Base-by-base conservation (phyloP, 2,113 vertebrate genomes). In the Argyrosomus japonicus region DNA sequence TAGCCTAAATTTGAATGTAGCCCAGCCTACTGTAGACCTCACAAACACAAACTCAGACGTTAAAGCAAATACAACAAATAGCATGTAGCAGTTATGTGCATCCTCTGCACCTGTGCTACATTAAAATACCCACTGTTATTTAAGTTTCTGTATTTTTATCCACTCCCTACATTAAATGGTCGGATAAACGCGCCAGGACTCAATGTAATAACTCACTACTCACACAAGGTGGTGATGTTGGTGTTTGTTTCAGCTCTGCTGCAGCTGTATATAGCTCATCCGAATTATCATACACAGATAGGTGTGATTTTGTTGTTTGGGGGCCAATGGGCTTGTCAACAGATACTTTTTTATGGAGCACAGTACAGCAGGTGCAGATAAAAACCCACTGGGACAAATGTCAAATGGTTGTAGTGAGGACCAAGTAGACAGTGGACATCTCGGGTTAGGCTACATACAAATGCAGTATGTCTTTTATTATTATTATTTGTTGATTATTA, bases 201-300 rank as follows among this genome's bases (percentile, higher is more conserved):
- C 11, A 17, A 6, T 79, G 81, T 69, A 87, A 56, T 72, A 57
- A 51, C 61, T n/a, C 0, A n/a, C 0, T 51, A 5, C 17, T 18
- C 18, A 40, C 89, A 78, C 71, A 23, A 1, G 65, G 61, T 54
- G 87, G 85, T 29, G 78, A 47, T 87, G 40, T 88, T 84, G 45
- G 2, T n/a, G 79, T 36, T 19, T 36, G 21, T 60, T 68, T 63
- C 54, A 15, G 5, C 15, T 6, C 6, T 29, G 3, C 6, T 45
- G 32, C 45, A 17, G 2, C 23, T 29, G 45, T 13, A 8, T 7
- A 12, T 6, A 4, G 51, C 69, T 27, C 40, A 15, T 2, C 18
- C 2, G 32, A 15, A 45, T 25, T 9, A 14, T 23, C 1, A 19
- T 29, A 9, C 15, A 50, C 4, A 50, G 48, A 15, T 15, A 2